These are phyloP conservation scores for Calypte anna DNA, from an alignment of 2,113 vertebrate species.

Conservation along the genomic window DNA sequence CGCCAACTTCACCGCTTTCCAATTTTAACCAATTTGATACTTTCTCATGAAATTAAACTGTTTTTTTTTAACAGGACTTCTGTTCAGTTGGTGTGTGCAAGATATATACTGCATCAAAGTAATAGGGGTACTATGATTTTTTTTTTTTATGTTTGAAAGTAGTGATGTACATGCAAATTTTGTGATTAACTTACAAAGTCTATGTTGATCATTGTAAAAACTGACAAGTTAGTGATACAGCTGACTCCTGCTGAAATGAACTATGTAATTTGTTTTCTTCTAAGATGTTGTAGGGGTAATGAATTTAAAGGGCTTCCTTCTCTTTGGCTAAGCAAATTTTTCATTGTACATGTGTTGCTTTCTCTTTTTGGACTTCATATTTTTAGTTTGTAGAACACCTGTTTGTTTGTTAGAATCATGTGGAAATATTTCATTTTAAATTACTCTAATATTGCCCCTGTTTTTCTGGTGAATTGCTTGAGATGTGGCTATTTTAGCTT, in stretches of 20 bases:
- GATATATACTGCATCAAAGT: neutral
- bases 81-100: neutral
- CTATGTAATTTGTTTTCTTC: neutral
- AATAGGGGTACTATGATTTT: neutral
- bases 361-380: neutral
- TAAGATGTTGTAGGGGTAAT: neutral
- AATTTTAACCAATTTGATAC: neutral
- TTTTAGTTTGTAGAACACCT: neutral
- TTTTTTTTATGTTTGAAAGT: neutral
- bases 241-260: neutral
- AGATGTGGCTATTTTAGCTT: neutral
- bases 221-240: neutral
- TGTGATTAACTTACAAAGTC: neutral
- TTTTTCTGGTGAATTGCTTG: neutral
- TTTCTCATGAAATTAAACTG: neutral
- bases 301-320: neutral
- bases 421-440: neutral
- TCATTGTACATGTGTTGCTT: neutral
- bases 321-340: neutral
- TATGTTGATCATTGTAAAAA: neutral
- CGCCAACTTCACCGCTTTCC: neutral
- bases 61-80: neutral
- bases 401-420: neutral
- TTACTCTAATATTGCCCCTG: neutral
- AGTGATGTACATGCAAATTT: accelerated